These are phyloP conservation scores for Aproaerema taeniolella DNA, from an alignment of 2,888 invertebrate species.

Conservation along the genomic window DNA sequence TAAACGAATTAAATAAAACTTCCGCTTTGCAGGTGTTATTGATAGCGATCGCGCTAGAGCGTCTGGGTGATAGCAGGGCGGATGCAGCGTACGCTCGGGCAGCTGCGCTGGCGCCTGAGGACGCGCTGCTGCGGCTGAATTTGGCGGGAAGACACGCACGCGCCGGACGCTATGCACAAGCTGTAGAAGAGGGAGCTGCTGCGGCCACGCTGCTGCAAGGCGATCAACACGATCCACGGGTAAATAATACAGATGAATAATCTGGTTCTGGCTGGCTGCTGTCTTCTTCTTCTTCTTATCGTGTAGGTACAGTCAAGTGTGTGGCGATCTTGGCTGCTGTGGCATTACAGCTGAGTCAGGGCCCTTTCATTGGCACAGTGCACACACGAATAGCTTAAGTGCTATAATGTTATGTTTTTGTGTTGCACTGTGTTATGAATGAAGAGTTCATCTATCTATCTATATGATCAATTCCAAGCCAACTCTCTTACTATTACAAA, in stretches of 20 bases:
- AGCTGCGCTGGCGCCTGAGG: constrained; percentile 39
- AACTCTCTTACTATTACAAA: too few relatives aligned
- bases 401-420: too few relatives aligned
- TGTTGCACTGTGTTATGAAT: too few relatives aligned
- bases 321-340: too few relatives aligned
- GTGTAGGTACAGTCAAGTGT: too few relatives aligned
- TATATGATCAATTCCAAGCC: too few relatives aligned
- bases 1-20: too few relatives aligned
- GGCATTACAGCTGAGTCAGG: background rate
- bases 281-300: too few relatives aligned
- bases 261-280: too few relatives aligned
- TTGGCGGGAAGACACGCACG: constrained; percentile 54
- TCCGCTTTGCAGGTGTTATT: constrained; percentile 54
- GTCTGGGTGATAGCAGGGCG: constrained; percentile 51
- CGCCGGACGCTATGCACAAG: constrained; percentile 38
- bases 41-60: constrained; percentile 59
- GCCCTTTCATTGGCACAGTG: background rate
- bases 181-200: constrained; percentile 38
- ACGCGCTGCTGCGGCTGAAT: constrained; percentile 54
- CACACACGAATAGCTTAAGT: background rate
- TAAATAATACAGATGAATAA: constrained; percentile 18
- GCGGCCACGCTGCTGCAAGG: constrained; percentile 37
- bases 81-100: constrained; percentile 59
- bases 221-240: constrained; percentile 48
- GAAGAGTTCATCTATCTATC: too few relatives aligned